phyloP scores from a whole-genome alignment of 2,113 vertebrate genomes.

The Myocastor coypus region DNA sequence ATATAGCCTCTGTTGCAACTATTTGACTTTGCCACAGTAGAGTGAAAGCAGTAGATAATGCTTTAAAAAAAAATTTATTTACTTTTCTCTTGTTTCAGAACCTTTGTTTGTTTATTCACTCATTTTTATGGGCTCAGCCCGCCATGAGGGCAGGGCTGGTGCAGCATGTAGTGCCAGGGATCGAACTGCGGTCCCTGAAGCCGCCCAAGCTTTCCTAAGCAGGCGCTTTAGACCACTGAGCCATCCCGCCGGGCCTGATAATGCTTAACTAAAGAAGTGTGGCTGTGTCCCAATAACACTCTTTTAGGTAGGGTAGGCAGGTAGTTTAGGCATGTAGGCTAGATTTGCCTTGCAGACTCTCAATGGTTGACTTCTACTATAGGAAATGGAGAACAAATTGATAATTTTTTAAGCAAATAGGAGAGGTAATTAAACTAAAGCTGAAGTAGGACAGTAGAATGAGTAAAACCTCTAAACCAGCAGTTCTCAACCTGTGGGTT shows the following conservation, averaged over 20 bases:
- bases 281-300: background rate
- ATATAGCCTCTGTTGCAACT: background rate
- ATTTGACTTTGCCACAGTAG: background rate
- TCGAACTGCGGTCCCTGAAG: no score
- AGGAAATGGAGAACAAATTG: background rate
- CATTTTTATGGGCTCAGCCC: no score
- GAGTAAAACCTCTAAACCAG: background rate
- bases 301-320: background rate
- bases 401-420: constrained; percentile 36
- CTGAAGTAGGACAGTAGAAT: background rate
- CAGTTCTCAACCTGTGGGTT: no score
- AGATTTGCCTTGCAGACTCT: background rate
- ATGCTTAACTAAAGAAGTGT: background rate
- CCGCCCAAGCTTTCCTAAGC: no score
- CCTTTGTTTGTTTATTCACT: no score
- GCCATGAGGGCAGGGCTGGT: no score
- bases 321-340: constrained; percentile 15
- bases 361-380: constrained; percentile 27
- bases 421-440: constrained; percentile 46
- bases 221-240: no score
- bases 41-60: background rate
- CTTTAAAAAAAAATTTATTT: no score
- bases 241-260: no score
- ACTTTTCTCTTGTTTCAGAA: no score
- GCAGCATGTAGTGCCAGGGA: no score